Percentiles rank a stretch among this genome's conserved stretches.
These are phyloP conservation scores for Ricordea florida DNA, from an alignment of 92 coral and sea anemone species.

Conservation along the genomic window DNA sequence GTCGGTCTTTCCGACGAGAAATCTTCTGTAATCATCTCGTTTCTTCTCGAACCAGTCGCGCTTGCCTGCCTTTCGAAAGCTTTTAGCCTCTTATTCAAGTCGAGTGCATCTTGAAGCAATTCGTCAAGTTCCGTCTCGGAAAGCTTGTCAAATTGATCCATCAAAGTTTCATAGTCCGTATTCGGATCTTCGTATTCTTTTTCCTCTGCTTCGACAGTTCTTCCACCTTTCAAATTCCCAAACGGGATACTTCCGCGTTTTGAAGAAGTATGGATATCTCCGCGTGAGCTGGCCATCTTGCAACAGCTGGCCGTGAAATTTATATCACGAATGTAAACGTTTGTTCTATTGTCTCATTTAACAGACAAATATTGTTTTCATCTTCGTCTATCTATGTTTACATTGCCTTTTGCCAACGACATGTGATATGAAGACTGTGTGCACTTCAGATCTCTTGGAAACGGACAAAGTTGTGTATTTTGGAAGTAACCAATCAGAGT, in stretches of 20 bases:
- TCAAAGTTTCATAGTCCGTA: neutral
- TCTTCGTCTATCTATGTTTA: constrained; percentile 33
- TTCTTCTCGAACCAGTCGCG: constrained; percentile 8
- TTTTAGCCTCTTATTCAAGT: constrained; percentile 71
- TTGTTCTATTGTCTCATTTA: neutral
- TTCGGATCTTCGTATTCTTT: too few relatives aligned
- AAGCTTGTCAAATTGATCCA: constrained; percentile 64
- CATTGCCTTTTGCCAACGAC: neutral
- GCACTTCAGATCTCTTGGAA: constrained; percentile 3
- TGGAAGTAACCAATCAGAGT: too few relatives aligned
- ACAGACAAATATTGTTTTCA: neutral
- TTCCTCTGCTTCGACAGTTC: too few relatives aligned
- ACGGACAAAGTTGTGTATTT: too few relatives aligned
- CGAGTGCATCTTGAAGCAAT: constrained; percentile 68
- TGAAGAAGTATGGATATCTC: too few relatives aligned
- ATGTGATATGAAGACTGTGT: neutral
- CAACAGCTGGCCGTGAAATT: neutral
- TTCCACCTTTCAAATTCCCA: too few relatives aligned
- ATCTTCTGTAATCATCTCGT: neutral
- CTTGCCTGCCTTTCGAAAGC: neutral
- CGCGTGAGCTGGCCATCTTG: too few relatives aligned
- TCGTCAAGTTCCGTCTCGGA: constrained; percentile 85
- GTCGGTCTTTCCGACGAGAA: too few relatives aligned
- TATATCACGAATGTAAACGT: neutral
- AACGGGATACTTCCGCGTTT: constrained; percentile 23